Conservation (phyloP, 2,888 invertebrate genomes). For the Drosophila ustulata region DNA sequence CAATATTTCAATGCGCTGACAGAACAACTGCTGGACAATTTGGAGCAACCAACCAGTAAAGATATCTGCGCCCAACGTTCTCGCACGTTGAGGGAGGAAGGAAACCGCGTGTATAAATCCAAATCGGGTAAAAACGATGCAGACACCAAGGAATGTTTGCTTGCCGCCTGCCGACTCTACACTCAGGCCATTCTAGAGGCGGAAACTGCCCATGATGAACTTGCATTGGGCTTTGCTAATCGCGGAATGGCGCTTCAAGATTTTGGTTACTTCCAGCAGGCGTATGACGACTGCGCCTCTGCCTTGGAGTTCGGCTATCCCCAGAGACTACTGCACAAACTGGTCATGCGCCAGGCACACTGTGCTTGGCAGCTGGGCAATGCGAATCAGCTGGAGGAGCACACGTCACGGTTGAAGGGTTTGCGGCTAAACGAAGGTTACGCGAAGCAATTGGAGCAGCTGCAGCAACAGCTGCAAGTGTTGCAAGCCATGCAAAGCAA, state of each 20-base stretch:
- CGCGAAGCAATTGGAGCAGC: constrained; percentile 46
- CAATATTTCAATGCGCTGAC: constrained; percentile 20
- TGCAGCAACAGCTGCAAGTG: constrained; percentile 31
- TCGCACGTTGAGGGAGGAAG: constrained; percentile 64
- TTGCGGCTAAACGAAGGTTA: constrained; percentile 57
- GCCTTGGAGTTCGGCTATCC: constrained; percentile 79
- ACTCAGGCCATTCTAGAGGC: constrained; percentile 81
- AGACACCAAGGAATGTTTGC: constrained; percentile 39
- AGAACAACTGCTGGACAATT: constrained; percentile 45
- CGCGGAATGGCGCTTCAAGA: constrained; percentile 81
- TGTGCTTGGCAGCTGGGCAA: constrained; percentile 69
- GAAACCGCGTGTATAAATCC: constrained; percentile 67
- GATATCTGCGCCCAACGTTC: constrained; percentile 46
- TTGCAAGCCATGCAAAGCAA: not conserved
- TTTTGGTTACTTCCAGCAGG: constrained; percentile 78
- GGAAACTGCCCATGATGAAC: constrained; percentile 55
- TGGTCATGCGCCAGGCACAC: constrained; percentile 71
- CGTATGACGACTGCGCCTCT: constrained; percentile 81
- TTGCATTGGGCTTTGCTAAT: constrained; percentile 82
- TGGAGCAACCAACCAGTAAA: constrained; percentile 29
- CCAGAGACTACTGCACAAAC: constrained; percentile 64
- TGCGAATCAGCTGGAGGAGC: constrained; percentile 36
- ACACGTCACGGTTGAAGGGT: constrained; percentile 44
- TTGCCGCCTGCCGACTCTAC: constrained; percentile 73
- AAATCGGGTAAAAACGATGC: constrained; percentile 3